Base-by-base conservation (phyloP, 2,113 vertebrate species). In the Heterotis niloticus region DNA sequence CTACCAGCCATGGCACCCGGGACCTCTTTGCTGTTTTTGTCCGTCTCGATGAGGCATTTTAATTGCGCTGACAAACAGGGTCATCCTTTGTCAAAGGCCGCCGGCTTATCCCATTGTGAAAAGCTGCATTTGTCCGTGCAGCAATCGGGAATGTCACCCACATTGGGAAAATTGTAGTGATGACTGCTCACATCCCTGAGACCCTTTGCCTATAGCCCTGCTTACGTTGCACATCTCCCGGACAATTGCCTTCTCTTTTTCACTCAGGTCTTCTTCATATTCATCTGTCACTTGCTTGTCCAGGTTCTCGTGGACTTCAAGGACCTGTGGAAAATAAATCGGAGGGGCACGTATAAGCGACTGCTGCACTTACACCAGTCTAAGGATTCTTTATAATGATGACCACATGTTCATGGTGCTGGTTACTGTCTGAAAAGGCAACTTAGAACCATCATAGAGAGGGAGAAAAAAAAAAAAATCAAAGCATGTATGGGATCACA, bases 171-270 rank as follows among this genome's bases (percentile, higher is more conserved):
- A 7, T 44, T 44, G 34, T 44, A 44, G 2, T 44, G 34, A 7
- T 20, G 60, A 20, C 64, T 23, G 3, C 23, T 24, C 18, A 12
- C 44, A 0, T 4, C 14, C 4, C 7, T 14, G 60, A 23, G 59
- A 28, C 24, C 16, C 28, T 20, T 5, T 20, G 70, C 13, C 7
- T 3, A 4, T 7, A 44, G 9, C 20, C 26, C 17, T 5, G 83
- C 92, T 92, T 92, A 98, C 95, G 72, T 98, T 98, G 90, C 96
- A 98, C 96, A 98, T 98, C 89, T 98, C 96, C 5, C 96, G 93
- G 81, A 98, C 96, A 0, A 98, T 97, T 28, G 96, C 96, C 90
- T 98, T 98, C 89, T 98, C 96, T 83, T 98, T 97, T 91, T 98
- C 96, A 2, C 95, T 98, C 80, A 98, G 92, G 78, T 96, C 95